These are phyloP conservation scores for Dynastes maya DNA, from an alignment of 2,888 invertebrate genomes.

Conservation along the genomic window DNA sequence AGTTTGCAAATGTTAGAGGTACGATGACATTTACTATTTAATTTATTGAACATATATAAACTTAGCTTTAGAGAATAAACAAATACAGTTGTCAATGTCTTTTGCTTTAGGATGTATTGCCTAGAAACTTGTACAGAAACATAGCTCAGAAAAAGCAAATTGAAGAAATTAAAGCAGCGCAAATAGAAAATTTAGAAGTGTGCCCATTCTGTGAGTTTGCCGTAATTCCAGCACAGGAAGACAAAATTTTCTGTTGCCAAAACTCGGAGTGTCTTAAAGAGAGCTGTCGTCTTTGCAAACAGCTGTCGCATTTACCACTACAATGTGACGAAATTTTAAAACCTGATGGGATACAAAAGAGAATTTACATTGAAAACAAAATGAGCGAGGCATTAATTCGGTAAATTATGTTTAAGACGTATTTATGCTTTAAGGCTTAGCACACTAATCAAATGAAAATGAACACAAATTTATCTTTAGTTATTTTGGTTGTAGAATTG, in stretches of 20 bases:
- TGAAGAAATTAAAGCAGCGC: slow-evolving; percentile 72
- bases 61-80: background rate
- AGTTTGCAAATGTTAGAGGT: slow-evolving; percentile 39
- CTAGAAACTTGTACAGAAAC: slow-evolving; percentile 70
- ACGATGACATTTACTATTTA: background rate
- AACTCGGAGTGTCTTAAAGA: slow-evolving; percentile 73
- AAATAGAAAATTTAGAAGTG: slow-evolving; percentile 72
- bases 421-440: background rate
- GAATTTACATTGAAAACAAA: slow-evolving; percentile 73
- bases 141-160: slow-evolving; percentile 71
- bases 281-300: slow-evolving; percentile 67
- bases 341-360: slow-evolving; percentile 67
- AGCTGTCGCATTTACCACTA: slow-evolving; percentile 73
- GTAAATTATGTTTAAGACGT: slow-evolving; percentile 1
- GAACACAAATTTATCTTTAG: no score
- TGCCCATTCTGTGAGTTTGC: slow-evolving; percentile 76
- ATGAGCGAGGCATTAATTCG: slow-evolving; percentile 72
- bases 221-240: slow-evolving; percentile 69
- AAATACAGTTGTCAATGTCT: slow-evolving; percentile 60
- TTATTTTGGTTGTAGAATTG: no score
- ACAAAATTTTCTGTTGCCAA: slow-evolving; percentile 72
- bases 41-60: slow-evolving; percentile 59
- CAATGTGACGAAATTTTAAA: slow-evolving; percentile 72
- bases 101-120: slow-evolving; percentile 66
- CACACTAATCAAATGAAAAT: no score